Base-by-base conservation (phyloP, 2,888 invertebrate species). In the Synanthedon tipuliformis region DNA sequence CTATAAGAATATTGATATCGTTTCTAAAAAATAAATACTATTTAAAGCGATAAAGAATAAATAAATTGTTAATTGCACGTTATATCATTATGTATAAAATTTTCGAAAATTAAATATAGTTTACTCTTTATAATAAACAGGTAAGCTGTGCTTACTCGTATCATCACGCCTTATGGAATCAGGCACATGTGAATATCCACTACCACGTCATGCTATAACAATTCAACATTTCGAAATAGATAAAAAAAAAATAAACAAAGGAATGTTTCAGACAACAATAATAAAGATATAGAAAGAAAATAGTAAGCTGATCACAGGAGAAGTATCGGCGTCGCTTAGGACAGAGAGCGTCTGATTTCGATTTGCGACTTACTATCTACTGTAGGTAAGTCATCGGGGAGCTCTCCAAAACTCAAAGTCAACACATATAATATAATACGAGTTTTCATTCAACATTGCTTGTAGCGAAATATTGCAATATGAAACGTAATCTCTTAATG, bases 11-110 rank as follows among this genome's bases (percentile, higher is more conserved):
- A 69, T 69, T 67, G 70, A 81, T 82, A 81, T 76, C 77, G 68
- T 75, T 74, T 77, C 81, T 83, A 81, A 80, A 78, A 78, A 84
- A 84, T 81, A 84, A 84, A 85, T 84, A 83, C 78, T 79, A 74
- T 78, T 75, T 77, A 78, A 84, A 82, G 83, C 82, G 65, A 75
- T 81, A 79, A 74, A 77, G 63, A 83, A 81, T 83, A 84, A 85
- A 83, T 83, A 82, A 77, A 78, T 73, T 71, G 73, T 77, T 78
- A 78, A 85, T 86, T 86, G 84, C 84, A 85, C 85, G 77, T 50
- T 40, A 23, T 23, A 51, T 77, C 67, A 66, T 75, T 69, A 75
- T 69, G 34, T 68, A 78, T 81, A 81, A 81, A 78, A 69, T 68
- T 76, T 77, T 82, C 73, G 71, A 79, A 81, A 81, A 74, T 75